These are phyloP conservation scores for Phymastichus coffea DNA, from an alignment of 1,140 invertebrate genomes.

Conservation along the genomic window DNA sequence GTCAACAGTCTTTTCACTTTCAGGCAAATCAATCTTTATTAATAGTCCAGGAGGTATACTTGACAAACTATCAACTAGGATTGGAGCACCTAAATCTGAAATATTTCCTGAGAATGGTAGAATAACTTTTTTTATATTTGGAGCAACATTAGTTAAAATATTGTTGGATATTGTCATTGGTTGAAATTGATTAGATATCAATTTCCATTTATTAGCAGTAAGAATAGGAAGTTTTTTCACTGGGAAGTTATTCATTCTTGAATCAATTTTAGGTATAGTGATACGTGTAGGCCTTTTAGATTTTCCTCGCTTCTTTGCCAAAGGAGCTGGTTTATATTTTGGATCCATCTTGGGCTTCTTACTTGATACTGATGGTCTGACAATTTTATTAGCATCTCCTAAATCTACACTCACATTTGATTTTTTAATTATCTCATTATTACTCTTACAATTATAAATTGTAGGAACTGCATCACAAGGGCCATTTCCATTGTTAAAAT, in stretches of 20 bases:
- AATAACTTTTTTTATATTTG: slow-evolving; percentile 49
- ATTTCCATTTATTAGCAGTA: slow-evolving; percentile 47
- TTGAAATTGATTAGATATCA: slow-evolving; percentile 47
- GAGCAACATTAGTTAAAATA: slow-evolving; percentile 34
- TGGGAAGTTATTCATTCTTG: slow-evolving; percentile 41
- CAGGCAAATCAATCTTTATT: slow-evolving; percentile 54
- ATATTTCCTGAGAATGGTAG: slow-evolving; percentile 51
- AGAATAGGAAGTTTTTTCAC: slow-evolving; percentile 49
- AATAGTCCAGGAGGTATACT: slow-evolving; percentile 53
- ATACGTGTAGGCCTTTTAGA: slow-evolving; percentile 48
- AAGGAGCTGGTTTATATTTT: slow-evolving; percentile 45
- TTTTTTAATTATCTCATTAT: slow-evolving; percentile 2
- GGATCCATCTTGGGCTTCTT: slow-evolving; percentile 51
- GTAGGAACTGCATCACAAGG: slow-evolving; percentile 53
- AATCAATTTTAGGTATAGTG: slow-evolving; percentile 47
- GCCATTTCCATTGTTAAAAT: slow-evolving; percentile 44
- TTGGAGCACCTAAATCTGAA: slow-evolving; percentile 48
- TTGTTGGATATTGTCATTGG: slow-evolving; percentile 48
- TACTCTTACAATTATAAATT: slow-evolving; percentile 32
- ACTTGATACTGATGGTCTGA: slow-evolving; percentile 46
- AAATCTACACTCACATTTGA: slow-evolving; percentile 8
- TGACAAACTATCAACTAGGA: slow-evolving; percentile 52
- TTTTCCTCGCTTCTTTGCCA: slow-evolving; percentile 54
- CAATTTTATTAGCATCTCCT: slow-evolving; percentile 29
- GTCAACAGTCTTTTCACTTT: too few relatives aligned